Evolutionary conservation across 2,113 vertebrate species (phyloP), one percentile per base, ranked within the genome.

Genomic region (Ploceus nigricollis): DNA sequence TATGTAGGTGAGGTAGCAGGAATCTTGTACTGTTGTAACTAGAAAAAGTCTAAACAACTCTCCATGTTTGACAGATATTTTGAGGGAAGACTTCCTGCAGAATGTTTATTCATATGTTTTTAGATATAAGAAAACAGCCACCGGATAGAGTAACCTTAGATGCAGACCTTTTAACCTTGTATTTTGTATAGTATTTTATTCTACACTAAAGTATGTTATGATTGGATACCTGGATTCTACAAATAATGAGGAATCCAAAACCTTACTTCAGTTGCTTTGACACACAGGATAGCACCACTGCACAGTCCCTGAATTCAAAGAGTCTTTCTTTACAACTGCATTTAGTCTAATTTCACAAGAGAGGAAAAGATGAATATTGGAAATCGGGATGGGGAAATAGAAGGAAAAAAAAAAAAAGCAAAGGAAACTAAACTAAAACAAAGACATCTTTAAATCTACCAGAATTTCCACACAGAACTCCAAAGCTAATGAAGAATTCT

Each of bases 201-300:
- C 27, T 53, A 17, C 22, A 65, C 4, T 61, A 21, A 64, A 53
- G 27, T 24, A 21, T 13, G 2, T 47, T 63, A 15, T 13, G 3
- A 9, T n/a, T 71, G 13, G n/a, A 23, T 30, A 47, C 20, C 9
- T 19, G 35, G 24, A 71, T 79, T 69, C n/a, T 56, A 30, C 39
- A 64, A 56, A 45, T 25, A 22, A 11, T 45, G 51, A 87, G 28
- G 31, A 31, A 60, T 14, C 23, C 5, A 5, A 53, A 47, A 22
- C 11, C 12, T 72, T 60, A 13, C n/a, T 76, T 50, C 23, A 19
- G 31, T 42, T 76, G n/a, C 45, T 76, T 73, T 56, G 60, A 39
- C 22, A 28, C 3, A 10, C 30, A 31, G 2, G 1, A 0, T 7
- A 37, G 22, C 19, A 47, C 14, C 14, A n/a, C 25, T 40, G 40